Percentiles rank a stretch among this genome's conserved stretches.
phyloP scores from a whole-genome alignment of 2,888 invertebrate species.

The Pyralis farinalis region DNA sequence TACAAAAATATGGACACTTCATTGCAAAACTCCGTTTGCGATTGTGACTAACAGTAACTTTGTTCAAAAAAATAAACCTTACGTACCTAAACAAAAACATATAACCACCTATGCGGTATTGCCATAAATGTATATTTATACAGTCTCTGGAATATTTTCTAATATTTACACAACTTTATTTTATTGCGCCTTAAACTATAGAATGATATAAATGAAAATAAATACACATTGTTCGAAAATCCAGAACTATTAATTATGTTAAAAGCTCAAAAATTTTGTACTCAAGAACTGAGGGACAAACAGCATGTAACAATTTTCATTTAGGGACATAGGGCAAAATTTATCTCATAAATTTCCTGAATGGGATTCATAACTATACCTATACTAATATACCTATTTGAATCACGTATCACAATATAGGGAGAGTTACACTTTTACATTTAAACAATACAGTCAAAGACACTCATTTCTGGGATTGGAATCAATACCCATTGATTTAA shows the following conservation, averaged over 20 bases:
- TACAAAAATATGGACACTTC: constrained; percentile 51
- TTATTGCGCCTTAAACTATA: neutral
- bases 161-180: constrained; percentile 8
- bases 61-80: constrained; percentile 19
- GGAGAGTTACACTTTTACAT: too few relatives aligned
- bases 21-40: constrained; percentile 49
- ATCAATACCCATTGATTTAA: too few relatives aligned
- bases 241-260: neutral
- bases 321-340: too few relatives aligned
- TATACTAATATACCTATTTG: too few relatives aligned
- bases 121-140: neutral
- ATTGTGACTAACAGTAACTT: constrained; percentile 19
- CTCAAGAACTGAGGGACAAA: neutral
- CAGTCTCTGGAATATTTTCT: constrained; percentile 4
- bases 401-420: too few relatives aligned
- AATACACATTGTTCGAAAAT: neutral
- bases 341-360: too few relatives aligned
- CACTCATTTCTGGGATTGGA: too few relatives aligned
- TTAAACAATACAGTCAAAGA: too few relatives aligned
- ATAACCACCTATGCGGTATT: neutral
- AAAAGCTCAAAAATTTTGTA: neutral
- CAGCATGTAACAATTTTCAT: neutral
- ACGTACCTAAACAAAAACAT: neutral
- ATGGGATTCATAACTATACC: too few relatives aligned
- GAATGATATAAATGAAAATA: neutral